These are phyloP conservation scores for Promerops cafer DNA, from an alignment of 2,113 vertebrate species.

Conservation along the genomic window DNA sequence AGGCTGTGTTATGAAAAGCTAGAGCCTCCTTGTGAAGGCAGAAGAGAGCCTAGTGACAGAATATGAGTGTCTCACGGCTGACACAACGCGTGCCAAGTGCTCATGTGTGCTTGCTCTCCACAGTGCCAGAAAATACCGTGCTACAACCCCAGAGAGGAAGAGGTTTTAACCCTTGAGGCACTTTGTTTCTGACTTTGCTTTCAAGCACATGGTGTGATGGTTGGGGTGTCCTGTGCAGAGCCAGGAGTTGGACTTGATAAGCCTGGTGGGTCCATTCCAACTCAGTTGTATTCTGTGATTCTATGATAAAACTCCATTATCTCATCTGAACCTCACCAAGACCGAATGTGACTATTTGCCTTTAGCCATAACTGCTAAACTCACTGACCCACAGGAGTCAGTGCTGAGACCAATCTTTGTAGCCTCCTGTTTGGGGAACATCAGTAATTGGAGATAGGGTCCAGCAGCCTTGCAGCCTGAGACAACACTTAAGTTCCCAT, in stretches of 20 bases:
- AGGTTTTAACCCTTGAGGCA: neutral
- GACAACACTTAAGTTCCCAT: neutral
- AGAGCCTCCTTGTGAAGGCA: neutral
- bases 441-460: neutral
- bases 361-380: neutral
- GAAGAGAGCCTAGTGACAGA: neutral
- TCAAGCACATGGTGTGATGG: neutral
- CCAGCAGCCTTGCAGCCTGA: neutral
- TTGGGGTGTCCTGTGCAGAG: neutral
- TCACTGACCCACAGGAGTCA: neutral
- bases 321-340: neutral
- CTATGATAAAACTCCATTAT: neutral
- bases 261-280: neutral
- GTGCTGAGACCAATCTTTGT: neutral
- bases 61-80: neutral
- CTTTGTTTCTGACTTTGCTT: neutral
- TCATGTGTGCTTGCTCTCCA: neutral
- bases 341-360: neutral
- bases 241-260: neutral
- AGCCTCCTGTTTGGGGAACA: neutral
- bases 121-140: neutral
- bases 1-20: neutral
- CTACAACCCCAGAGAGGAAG: neutral
- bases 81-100: neutral
- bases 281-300: neutral